Conservation (phyloP, 2,888 invertebrate genomes). For the Oligia latruncula region DNA sequence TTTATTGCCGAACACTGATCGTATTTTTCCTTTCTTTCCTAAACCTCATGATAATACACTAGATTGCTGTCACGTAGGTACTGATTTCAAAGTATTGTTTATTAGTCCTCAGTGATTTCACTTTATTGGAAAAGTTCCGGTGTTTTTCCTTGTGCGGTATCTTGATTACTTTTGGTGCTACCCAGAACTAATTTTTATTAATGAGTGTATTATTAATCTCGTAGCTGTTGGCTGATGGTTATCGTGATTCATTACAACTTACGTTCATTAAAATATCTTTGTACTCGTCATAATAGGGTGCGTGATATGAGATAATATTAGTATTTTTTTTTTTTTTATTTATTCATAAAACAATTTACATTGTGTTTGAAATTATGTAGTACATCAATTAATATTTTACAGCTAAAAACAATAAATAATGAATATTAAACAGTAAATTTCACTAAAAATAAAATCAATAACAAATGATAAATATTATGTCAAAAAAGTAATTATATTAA, state of each 20-base stretch:
- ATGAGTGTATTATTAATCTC: constrained; percentile 4
- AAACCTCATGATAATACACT: constrained; percentile 11
- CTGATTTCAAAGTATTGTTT: constrained; percentile 19
- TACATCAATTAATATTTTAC: no score
- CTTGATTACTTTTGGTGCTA: constrained; percentile 23
- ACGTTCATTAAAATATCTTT: constrained; percentile 10
- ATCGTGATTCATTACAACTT: constrained; percentile 23
- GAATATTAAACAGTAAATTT: no score
- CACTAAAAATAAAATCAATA: no score
- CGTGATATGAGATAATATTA: constrained; percentile 30
- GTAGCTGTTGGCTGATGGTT: neutral
- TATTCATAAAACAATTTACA: no score
- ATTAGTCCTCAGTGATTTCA: constrained; percentile 20
- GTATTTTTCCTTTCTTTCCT: constrained; percentile 6
- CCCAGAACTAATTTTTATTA: constrained; percentile 15
- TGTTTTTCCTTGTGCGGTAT: constrained; percentile 35
- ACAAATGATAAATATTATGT: no score
- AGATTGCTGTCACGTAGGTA: constrained; percentile 7
- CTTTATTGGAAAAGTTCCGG: constrained; percentile 7
- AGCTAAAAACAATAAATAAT: no score
- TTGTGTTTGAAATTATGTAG: no score
- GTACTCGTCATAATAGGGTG: constrained; percentile 1
- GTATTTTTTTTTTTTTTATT: no score
- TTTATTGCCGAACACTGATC: neutral
- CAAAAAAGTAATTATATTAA: no score